A percentile compares a stretch with the other conserved stretches of the same genome.
phyloP scores from a whole-genome alignment of 2,888 invertebrate genomes.

The Sinhomidia bicolor region DNA sequence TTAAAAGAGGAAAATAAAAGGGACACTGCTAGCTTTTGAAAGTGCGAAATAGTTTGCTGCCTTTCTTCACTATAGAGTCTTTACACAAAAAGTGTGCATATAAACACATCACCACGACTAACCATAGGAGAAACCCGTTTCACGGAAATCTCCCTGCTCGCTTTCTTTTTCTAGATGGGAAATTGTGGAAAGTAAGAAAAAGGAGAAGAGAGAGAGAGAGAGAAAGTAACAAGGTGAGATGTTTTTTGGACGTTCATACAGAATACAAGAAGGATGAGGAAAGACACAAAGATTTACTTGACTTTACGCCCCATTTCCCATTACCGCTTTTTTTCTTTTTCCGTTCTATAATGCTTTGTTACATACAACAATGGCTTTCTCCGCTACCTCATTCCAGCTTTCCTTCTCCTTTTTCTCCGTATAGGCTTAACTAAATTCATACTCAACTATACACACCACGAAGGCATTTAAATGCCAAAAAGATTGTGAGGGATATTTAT shows the following conservation, averaged over 20 bases:
- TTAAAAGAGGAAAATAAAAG: background rate
- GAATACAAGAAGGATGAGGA: constrained; percentile 50
- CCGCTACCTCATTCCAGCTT: background rate
- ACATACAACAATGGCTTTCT: constrained; percentile 27
- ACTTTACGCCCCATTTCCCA: constrained; percentile 70
- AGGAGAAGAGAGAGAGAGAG: background rate
- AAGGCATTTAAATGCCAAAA: too few species aligned
- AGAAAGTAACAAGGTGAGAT: constrained; percentile 54
- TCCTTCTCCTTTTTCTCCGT: background rate
- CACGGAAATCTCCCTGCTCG: constrained; percentile 15
- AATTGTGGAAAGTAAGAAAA: background rate
- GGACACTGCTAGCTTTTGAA: background rate
- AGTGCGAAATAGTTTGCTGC: constrained; percentile 7
- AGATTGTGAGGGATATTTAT: background rate
- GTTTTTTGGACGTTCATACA: constrained; percentile 39
- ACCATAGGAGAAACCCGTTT: background rate
- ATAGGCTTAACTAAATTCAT: too few species aligned
- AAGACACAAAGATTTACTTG: constrained; percentile 72
- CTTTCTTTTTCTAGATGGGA: constrained; percentile 12
- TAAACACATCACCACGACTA: background rate
- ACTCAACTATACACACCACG: too few species aligned
- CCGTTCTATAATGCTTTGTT: constrained; percentile 29
- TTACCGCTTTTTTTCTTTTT: constrained; percentile 46
- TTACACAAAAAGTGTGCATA: background rate
- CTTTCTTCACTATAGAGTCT: background rate